These are phyloP conservation scores for Meloidogyne chitwoodi DNA, from an alignment of 1,140 invertebrate species.

Conservation along the genomic window DNA sequence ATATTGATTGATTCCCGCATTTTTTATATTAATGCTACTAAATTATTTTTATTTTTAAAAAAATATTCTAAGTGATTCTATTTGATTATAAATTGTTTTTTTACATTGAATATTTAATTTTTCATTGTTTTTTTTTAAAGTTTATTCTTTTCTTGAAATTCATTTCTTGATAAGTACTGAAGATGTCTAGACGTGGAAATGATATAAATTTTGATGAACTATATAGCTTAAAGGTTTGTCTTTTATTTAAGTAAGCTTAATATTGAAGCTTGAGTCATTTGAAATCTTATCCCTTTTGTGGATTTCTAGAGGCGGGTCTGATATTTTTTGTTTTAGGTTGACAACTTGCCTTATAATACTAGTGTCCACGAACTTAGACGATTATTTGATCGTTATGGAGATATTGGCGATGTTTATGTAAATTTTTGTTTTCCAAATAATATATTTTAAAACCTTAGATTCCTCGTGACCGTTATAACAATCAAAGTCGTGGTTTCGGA, in stretches of 20 bases:
- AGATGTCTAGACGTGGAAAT: conserved; percentile 4
- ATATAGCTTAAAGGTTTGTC: conserved; percentile 27
- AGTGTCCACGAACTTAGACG: conserved; percentile 31
- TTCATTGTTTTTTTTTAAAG: not conserved
- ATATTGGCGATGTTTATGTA: conserved; percentile 36
- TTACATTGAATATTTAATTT: not conserved
- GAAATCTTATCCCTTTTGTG: no score
- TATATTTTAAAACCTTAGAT: conserved; percentile 13
- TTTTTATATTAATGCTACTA: no score
- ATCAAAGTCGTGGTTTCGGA: conserved; percentile 32
- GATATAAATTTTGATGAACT: conserved; percentile 21
- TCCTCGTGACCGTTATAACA: conserved; percentile 24
- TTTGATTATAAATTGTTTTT: not conserved
- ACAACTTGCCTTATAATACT: conserved; percentile 27
- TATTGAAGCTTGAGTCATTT: no score
- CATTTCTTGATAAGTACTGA: not conserved
- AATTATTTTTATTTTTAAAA: no score
- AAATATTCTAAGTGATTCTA: no score
- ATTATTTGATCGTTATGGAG: conserved; percentile 39
- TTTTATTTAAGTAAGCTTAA: not conserved
- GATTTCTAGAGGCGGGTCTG: no score
- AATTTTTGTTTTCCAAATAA: not conserved
- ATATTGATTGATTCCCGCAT: not conserved
- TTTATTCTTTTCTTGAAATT: not conserved
- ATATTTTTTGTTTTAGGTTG: conserved; percentile 18